These are phyloP conservation scores for Heliconius himera DNA, from an alignment of 1,140 invertebrate species.

Conservation along the genomic window DNA sequence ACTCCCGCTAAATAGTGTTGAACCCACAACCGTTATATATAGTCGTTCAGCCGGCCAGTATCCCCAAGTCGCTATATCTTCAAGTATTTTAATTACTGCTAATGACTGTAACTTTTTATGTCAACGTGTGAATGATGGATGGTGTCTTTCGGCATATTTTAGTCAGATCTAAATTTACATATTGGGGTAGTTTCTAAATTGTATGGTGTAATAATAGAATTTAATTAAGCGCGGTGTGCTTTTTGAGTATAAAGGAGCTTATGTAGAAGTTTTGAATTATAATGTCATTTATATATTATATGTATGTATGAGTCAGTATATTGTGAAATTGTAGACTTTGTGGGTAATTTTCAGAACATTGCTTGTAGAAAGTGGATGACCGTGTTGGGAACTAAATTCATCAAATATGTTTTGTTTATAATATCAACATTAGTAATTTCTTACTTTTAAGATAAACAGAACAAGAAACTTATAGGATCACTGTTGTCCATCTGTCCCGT, in stretches of 20 bases:
- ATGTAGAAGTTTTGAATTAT: not conserved
- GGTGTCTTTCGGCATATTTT: conserved; percentile 25
- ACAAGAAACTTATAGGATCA: no score
- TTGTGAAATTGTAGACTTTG: no score
- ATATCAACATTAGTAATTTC: no score
- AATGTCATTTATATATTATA: not conserved
- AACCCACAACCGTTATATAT: not conserved
- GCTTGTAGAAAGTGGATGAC: no score
- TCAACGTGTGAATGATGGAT: conserved; percentile 59
- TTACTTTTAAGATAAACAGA: no score
- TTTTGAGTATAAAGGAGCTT: not conserved
- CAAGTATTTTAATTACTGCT: conserved; percentile 60
- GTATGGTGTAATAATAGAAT: not conserved
- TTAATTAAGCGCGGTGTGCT: not conserved
- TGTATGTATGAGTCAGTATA: not conserved
- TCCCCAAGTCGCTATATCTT: conserved; percentile 17
- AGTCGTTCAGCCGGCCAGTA: not conserved
- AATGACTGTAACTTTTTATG: conserved; percentile 58
- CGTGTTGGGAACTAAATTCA: no score
- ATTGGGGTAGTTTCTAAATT: conserved; percentile 3
- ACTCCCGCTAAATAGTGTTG: not conserved
- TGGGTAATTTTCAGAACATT: no score
- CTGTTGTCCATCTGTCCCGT: no score
- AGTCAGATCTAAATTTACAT: not conserved
- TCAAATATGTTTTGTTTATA: no score